Base-by-base conservation (phyloP, 2,113 vertebrate species). In the Fukomys damarensis region DNA sequence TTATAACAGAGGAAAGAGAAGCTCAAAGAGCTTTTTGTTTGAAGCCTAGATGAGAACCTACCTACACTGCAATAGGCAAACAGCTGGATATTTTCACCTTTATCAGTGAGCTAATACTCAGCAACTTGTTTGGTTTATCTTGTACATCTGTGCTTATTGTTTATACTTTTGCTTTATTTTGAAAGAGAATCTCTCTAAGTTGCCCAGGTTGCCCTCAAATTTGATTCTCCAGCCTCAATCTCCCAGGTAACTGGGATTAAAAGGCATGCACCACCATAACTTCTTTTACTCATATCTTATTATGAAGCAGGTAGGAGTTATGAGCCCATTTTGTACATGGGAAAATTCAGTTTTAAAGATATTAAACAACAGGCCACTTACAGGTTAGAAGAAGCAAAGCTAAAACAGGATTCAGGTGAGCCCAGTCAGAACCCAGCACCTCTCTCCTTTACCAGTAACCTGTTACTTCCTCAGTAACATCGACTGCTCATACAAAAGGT, bases 401-500 rank as follows among this genome's bases (percentile, higher is more conserved):
- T 56, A 9, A 43, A 72, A 79, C 2, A 79, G 11, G 70, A 96
- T 89, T 84, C 54, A 79, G 68, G 20, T 22, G 61, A 43, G 20
- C 26, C 30, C 41, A 82, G 30, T 35, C 58, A 65, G 38, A 49
- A 26, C 59, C 22, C 12, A 66, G 80, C 74, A n/a, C 24, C 22
- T 90, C 43, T 87, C 20, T 68, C 26, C 32, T 49, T 77, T 76
- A 52, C 83, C n/a, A 87, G 52, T 28, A 81, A 46, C 54, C 68
- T 72, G 66, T 70, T 58, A 61, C 30, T 61, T 91, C 82, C 94
- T 87, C 88, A 87, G 28, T 65, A 35, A 91, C 76, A 84, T 4
- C 5, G 12, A 87, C 74, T 59, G 30, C 35, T 54, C 70, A 61
- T 19, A 79, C 12, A 14, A 56, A 30, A 76, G n/a, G 41, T 66